Evolutionary conservation across 2,113 vertebrate genomes (phyloP).

Genomic region (Xenotilapia caudafasciata): DNA sequence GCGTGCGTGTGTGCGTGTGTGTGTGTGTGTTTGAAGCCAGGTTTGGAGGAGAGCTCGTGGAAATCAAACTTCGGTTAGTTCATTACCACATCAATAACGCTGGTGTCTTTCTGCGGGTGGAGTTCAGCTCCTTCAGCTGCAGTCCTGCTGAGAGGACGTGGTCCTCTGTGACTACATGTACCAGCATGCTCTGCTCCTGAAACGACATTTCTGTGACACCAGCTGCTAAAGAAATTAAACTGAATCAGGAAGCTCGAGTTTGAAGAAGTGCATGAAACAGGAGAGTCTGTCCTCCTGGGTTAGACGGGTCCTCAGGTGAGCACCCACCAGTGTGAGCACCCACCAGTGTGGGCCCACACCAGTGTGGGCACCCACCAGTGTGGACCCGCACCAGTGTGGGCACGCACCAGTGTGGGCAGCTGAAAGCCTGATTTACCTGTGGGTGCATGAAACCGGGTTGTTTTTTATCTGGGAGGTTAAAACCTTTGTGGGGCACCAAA

Average conservation of each 20-base stretch:
- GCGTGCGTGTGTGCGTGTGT: fast-evolving
- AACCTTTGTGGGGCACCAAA: background rate
- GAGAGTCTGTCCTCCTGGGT: background rate
- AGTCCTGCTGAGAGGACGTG: background rate
- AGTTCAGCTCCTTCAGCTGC: background rate
- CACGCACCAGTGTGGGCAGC: background rate
- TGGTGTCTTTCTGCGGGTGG: background rate
- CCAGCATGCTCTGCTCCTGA: background rate
- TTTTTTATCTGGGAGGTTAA: background rate
- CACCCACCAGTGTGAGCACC: fast-evolving
- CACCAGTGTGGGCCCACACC: fast-evolving
- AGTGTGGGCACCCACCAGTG: fast-evolving
- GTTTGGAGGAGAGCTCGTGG: background rate
- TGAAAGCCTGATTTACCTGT: background rate
- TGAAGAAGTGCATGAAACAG: background rate
- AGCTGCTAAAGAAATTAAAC: background rate
- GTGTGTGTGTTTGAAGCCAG: fast-evolving
- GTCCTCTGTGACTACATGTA: background rate
- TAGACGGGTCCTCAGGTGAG: background rate
- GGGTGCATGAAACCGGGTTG: fast-evolving
- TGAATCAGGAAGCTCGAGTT: background rate
- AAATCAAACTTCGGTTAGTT: background rate
- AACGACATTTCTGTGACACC: fast-evolving
- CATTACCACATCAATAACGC: background rate
- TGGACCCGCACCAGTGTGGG: too few relatives aligned